Conservation (phyloP, 1,140 invertebrate genomes). For the Megalonaias nervosa region DNA sequence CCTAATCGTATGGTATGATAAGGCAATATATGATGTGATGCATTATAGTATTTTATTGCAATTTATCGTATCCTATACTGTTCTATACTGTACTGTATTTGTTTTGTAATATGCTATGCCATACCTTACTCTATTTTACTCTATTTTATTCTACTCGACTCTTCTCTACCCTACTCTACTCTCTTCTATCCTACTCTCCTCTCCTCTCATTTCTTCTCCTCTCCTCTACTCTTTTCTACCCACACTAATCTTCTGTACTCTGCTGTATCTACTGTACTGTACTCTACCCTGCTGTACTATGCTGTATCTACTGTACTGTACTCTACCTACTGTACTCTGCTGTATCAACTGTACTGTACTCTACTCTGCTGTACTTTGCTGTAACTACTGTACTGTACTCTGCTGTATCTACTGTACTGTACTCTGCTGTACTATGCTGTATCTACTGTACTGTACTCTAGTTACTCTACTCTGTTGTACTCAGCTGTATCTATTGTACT, state of each 20-base stretch:
- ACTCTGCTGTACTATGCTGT: constrained; percentile 20
- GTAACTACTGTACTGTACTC: constrained; percentile 22
- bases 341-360: constrained; percentile 27
- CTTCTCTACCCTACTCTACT: not conserved
- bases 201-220: no score
- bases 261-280: constrained; percentile 28
- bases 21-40: no score
- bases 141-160: not conserved
- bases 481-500: constrained; percentile 26
- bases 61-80: no score
- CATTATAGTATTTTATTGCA: no score
- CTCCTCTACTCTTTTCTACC: no score
- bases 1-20: no score
- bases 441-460: no score
- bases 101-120: not conserved
- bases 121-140: not conserved
- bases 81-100: no score
- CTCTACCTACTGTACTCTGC: constrained; percentile 19
- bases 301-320: no score
- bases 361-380: constrained; percentile 19
- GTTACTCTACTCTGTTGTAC: constrained; percentile 24
- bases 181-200: no score
- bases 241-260: not conserved
- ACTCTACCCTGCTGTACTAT: constrained; percentile 22
- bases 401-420: constrained; percentile 28